Conservation (phyloP, 2,888 invertebrate species). For the Tineola bisselliella region DNA sequence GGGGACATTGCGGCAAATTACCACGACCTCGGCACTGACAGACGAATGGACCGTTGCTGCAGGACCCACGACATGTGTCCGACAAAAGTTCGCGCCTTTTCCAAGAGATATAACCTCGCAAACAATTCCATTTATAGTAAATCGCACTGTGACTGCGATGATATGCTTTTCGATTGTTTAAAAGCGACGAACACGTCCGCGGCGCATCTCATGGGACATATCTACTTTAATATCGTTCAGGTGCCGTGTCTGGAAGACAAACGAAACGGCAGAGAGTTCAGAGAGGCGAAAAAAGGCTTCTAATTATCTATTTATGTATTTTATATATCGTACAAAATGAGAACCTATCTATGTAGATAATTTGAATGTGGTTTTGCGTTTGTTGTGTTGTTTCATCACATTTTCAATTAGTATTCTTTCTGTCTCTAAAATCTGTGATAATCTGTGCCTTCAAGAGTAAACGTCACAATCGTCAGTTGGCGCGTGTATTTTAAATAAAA, state of each 20-base stretch:
- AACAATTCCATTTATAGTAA: conserved; percentile 88
- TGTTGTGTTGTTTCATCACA: not conserved
- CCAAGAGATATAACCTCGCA: conserved; percentile 79
- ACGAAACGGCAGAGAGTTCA: conserved; percentile 47
- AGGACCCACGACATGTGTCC: conserved; percentile 92
- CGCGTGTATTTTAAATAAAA: not conserved
- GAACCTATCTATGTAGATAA: too few species aligned
- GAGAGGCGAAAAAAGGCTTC: conserved; percentile 63
- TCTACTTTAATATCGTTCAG: conserved; percentile 86
- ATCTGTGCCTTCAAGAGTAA: conserved; percentile 7
- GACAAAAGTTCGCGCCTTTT: conserved; percentile 76
- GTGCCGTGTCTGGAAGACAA: conserved; percentile 76
- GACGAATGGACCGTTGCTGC: conserved; percentile 83
- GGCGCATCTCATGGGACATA: conserved; percentile 81
- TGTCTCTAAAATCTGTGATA: conserved; percentile 2
- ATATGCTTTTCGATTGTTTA: conserved; percentile 82
- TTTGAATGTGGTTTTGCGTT: not conserved
- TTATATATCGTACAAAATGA: not conserved
- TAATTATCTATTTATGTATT: conserved; percentile 26
- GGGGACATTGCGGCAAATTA: conserved; percentile 87
- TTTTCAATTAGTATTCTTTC: not conserved
- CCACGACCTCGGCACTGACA: conserved; percentile 82
- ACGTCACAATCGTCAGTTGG: not conserved
- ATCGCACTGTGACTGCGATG: conserved; percentile 90
- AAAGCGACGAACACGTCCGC: conserved; percentile 78